phyloP scores from a whole-genome alignment of 2,113 vertebrate genomes.

The Marmota monax region DNA sequence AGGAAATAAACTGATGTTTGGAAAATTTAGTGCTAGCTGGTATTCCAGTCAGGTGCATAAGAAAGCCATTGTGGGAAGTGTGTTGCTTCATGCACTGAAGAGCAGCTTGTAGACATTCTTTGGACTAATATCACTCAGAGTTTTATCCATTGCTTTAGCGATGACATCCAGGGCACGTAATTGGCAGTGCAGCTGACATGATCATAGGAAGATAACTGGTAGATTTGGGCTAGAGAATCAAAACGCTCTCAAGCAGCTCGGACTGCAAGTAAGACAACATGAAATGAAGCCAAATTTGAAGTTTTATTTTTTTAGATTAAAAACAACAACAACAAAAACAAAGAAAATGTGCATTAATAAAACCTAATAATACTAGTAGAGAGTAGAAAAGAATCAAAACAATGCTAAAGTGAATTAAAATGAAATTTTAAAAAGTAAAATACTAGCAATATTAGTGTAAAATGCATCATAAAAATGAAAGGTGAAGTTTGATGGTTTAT shows the following conservation, averaged over 20 bases:
- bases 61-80: neutral
- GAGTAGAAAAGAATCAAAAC: neutral
- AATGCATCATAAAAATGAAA: neutral
- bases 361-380: neutral
- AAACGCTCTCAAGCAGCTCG: neutral
- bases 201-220: neutral
- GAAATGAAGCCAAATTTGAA: conserved; percentile 15
- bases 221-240: neutral
- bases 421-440: neutral
- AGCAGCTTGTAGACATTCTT: neutral
- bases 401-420: neutral
- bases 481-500: neutral
- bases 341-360: neutral
- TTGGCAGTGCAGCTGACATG: neutral
- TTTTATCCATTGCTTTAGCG: neutral
- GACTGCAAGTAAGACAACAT: neutral
- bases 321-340: neutral
- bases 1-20: neutral
- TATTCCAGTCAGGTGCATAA: neutral
- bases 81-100: neutral
- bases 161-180: neutral
- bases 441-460: neutral
- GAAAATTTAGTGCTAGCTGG: neutral
- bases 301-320: neutral
- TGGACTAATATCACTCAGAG: neutral